phyloP scores from a whole-genome alignment of 1,140 invertebrate species.

The Saxidomus purpurata region DNA sequence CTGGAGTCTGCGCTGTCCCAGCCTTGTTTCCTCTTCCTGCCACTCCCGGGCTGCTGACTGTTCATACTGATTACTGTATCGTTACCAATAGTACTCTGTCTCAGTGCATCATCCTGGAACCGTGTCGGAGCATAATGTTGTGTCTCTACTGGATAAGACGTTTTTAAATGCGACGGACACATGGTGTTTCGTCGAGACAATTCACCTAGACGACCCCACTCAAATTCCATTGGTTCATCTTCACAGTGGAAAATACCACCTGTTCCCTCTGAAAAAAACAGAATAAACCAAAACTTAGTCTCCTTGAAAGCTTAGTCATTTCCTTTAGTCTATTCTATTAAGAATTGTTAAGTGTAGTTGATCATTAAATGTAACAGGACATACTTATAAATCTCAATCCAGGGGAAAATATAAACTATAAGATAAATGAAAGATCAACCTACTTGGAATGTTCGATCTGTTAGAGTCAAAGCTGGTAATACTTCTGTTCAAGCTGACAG shows the following conservation, averaged over 20 bases:
- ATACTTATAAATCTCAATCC: too few relatives aligned
- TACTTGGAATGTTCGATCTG: conserved; percentile 74
- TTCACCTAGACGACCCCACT: conserved; percentile 89
- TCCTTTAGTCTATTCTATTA: too few relatives aligned
- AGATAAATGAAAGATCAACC: too few relatives aligned
- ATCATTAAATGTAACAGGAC: too few relatives aligned
- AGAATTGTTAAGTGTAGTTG: too few relatives aligned
- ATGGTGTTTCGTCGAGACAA: conserved; percentile 94
- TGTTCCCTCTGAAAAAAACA: conserved; percentile 68
- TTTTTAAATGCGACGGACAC: conserved; percentile 94
- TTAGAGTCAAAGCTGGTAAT: conserved; percentile 72
- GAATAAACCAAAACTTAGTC: too few relatives aligned
- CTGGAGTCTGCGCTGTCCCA: conserved; percentile 58
- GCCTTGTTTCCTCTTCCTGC: conserved; percentile 69
- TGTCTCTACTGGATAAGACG: conserved; percentile 95
- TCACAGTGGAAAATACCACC: conserved; percentile 79
- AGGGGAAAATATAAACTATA: too few relatives aligned
- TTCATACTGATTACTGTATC: background rate
- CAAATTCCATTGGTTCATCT: conserved; percentile 78
- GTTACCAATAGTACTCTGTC: conserved; percentile 58
- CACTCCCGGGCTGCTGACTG: conserved; percentile 41
- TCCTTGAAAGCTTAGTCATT: too few relatives aligned
- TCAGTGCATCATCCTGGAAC: conserved; percentile 64
- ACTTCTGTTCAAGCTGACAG: conserved; percentile 68
- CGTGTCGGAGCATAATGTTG: conserved; percentile 85